phyloP scores from a whole-genome alignment of 2,888 invertebrate species.

The Actias luna region DNA sequence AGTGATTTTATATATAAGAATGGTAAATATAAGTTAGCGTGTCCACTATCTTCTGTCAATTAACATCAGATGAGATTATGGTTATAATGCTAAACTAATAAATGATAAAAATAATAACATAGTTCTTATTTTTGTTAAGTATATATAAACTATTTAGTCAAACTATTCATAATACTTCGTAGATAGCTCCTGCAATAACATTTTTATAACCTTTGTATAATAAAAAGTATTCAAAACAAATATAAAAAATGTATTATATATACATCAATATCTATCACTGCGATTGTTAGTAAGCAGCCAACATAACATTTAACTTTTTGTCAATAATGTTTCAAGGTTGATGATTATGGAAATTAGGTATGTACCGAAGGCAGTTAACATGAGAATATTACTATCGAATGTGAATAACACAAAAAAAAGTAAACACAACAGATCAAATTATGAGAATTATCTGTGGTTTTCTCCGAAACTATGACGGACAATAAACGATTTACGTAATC shows the following conservation, averaged over 20 bases:
- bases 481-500: constrained; percentile 33
- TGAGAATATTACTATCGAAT: constrained; percentile 14
- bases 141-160: too few species aligned
- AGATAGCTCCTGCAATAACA: too few species aligned
- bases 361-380: constrained; percentile 25
- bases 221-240: too few species aligned
- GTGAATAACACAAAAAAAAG: neutral
- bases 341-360: constrained; percentile 20
- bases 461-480: constrained; percentile 29
- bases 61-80: too few species aligned
- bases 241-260: neutral
- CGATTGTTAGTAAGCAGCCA: neutral
- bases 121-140: too few species aligned
- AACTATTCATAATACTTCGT: too few species aligned
- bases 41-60: too few species aligned
- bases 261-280: neutral
- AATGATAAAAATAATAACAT: too few species aligned
- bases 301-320: neutral
- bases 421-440: constrained; percentile 16
- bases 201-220: too few species aligned
- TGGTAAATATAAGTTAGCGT: too few species aligned
- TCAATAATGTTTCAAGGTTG: neutral
- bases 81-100: too few species aligned
- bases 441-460: constrained; percentile 32
- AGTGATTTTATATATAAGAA: too few species aligned